Base-by-base conservation (phyloP, 2,113 vertebrate species). In the Bujurquina vittata region DNA sequence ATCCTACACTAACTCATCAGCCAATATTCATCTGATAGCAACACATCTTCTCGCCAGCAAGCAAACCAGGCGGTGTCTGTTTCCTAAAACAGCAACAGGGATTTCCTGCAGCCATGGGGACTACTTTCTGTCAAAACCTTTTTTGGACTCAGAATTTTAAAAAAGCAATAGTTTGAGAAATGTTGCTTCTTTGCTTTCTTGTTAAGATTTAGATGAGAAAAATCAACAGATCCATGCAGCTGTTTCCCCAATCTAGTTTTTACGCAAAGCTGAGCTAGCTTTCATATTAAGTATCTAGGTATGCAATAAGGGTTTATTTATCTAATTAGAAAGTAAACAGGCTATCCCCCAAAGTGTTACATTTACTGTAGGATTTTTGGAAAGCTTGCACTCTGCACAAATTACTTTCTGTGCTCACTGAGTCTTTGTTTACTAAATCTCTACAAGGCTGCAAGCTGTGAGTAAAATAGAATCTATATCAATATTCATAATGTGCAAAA, bases 311-410 rank as follows among this genome's bases (percentile, higher is more conserved):
- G 10, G 46, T 17, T 33, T 76, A 77, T 65, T 55, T 10, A 20
- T 65, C 35, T 57, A 60, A 77, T 35, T 67, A 60, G 29, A 61
- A 77, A 54, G 22, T 55, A 2, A 77, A 77, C 59, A 72, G 17
- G 67, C 58, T 15, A 56, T 72, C 52, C 20, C 40, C 22, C 33
- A 56, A 26, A 31, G 52, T 56, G 15, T 58, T 59, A 75, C n/a
- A 63, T 74, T 56, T 60, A 67, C 31, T 33, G 46, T 18, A 54
- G 67, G 49, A 72, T 72, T 54, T 54, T 20, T 54, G 67, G 26
- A 52, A 72, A 72, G 46, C 67, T 72, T 72, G 46, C 67, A 72
- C 17, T 22, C 9, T 77, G 58, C 76, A 78, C 31, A 78, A 49
- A 65, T 33, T 35, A 54, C n/a, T 26, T 22, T 37, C 33, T 26